Conservation (phyloP, 1,140 invertebrate genomes). For the Homalodisca vitripennis region DNA sequence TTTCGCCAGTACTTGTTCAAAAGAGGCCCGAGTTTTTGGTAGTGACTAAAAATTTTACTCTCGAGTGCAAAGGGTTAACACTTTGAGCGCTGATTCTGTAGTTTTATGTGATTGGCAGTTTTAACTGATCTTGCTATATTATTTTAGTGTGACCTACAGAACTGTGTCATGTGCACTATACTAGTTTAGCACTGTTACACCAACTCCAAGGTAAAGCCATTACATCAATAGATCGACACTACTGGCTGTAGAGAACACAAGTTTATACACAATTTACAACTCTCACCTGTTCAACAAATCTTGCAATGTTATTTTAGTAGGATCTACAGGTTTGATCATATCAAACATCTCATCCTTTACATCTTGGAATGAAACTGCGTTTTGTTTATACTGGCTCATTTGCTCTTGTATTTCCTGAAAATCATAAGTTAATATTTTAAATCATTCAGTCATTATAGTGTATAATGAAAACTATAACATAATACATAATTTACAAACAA, state of each 20-base stretch:
- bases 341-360: conserved; percentile 98
- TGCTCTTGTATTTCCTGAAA: conserved; percentile 85
- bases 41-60: too few relatives aligned
- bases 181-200: neutral
- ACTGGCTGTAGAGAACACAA: neutral
- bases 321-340: conserved; percentile 90
- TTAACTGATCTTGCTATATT: neutral
- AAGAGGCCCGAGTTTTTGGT: too few relatives aligned
- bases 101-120: too few relatives aligned
- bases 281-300: conserved; percentile 68
- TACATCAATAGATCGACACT: too few relatives aligned
- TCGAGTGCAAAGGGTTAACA: too few relatives aligned
- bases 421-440: too few relatives aligned
- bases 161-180: neutral
- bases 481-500: too few relatives aligned
- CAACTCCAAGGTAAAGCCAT: neutral
- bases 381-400: conserved; percentile 79
- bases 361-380: conserved; percentile 88
- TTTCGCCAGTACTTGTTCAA: too few relatives aligned
- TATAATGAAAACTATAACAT: too few relatives aligned
- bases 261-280: neutral
- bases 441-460: too few relatives aligned
- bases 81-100: too few relatives aligned
- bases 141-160: neutral
- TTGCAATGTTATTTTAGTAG: conserved; percentile 80